Evolutionary conservation across 2,113 vertebrate genomes (phyloP).

Genomic region (Corapipo altera): DNA sequence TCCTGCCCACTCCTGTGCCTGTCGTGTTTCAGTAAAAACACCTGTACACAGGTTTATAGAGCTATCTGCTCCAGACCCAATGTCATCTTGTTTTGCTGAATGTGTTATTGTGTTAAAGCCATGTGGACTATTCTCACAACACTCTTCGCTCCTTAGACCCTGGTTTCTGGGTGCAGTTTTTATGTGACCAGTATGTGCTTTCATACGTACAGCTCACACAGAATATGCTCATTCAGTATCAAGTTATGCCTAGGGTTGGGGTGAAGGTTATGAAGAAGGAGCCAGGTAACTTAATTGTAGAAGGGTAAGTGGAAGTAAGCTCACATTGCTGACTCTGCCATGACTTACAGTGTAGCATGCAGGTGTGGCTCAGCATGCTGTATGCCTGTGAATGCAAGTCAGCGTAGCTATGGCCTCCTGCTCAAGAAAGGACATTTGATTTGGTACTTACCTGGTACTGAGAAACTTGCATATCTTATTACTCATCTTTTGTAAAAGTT

Average conservation of each 20-base stretch:
- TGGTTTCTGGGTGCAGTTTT: neutral
- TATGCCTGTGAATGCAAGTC: neutral
- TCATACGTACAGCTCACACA: neutral
- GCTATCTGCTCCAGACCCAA: neutral
- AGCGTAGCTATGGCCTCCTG: rapidly evolving
- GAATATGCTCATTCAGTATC: neutral
- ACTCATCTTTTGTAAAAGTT: neutral
- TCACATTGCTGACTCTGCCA: neutral
- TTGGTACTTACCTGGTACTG: neutral
- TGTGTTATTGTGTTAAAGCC: rapidly evolving
- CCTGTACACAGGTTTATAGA: neutral
- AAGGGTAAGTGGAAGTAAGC: neutral
- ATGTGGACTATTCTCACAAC: rapidly evolving
- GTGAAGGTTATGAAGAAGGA: neutral
- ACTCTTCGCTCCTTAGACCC: neutral
- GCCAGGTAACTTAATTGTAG: neutral
- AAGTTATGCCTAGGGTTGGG: neutral
- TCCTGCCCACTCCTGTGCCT: rapidly evolving
- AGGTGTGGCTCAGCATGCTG: rapidly evolving
- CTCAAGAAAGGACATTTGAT: neutral
- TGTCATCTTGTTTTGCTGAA: neutral
- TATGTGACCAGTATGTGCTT: rapidly evolving
- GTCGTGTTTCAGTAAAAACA: neutral
- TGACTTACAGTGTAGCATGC: rapidly evolving
- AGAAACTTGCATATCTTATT: neutral